These are phyloP conservation scores for Anser cygnoides DNA, from an alignment of 2,113 vertebrate species.

Conservation along the genomic window DNA sequence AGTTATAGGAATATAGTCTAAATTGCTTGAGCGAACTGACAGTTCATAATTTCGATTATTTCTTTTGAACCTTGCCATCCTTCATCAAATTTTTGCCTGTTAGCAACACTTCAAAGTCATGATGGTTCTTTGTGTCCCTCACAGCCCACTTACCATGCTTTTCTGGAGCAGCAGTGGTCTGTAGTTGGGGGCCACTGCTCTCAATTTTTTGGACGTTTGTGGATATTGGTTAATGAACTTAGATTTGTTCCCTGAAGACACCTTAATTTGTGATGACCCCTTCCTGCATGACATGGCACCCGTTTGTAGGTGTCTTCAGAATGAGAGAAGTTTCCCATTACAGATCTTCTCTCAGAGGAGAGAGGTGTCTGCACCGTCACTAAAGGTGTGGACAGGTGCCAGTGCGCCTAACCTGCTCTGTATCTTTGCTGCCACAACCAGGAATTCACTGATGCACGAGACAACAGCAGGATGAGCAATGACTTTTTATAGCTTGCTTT, in stretches of 20 bases:
- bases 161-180: neutral
- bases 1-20: neutral
- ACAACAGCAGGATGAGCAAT: neutral
- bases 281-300: fast-evolving
- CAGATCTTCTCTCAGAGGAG: neutral
- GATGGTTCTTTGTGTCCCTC: neutral
- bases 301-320: neutral
- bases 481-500: constrained; percentile 46
- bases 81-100: neutral
- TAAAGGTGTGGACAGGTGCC: neutral
- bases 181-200: neutral
- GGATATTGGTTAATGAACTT: neutral
- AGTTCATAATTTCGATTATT: fast-evolving
- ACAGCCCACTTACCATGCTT: fast-evolving
- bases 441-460: neutral
- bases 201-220: fast-evolving
- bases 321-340: neutral
- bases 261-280: fast-evolving
- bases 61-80: neutral
- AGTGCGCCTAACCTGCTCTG: neutral
- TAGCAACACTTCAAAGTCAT: neutral
- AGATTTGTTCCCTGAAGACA: neutral
- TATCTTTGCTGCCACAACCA: neutral
- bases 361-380: fast-evolving
- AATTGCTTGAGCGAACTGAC: neutral